These are phyloP conservation scores for Hartigia nigra DNA, from an alignment of 2,888 invertebrate species.

Conservation along the genomic window DNA sequence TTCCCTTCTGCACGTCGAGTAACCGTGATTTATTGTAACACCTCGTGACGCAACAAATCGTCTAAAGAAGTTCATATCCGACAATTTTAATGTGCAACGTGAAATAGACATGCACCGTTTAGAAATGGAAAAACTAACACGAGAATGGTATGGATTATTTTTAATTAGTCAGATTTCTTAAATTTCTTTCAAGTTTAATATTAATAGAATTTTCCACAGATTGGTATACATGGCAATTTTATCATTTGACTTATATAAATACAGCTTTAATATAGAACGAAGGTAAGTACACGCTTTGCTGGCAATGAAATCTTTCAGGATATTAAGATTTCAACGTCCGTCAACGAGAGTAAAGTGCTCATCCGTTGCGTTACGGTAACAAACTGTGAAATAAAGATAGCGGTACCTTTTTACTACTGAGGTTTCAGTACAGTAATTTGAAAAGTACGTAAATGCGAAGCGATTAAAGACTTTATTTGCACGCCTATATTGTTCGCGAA, in stretches of 20 bases:
- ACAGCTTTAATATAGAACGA: neutral
- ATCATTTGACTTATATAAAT: neutral
- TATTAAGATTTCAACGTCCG: neutral
- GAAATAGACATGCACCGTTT: neutral
- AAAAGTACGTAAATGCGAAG: neutral
- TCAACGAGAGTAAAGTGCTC: neutral
- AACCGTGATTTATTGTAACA: neutral
- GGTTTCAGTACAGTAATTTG: neutral
- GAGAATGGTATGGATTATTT: neutral
- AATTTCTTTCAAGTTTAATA: neutral
- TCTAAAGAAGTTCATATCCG: neutral
- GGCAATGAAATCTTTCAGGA: neutral
- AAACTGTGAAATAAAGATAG: neutral
- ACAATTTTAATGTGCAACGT: neutral
- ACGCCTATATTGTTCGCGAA: neutral
- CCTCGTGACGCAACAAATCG: neutral
- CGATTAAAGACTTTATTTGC: neutral
- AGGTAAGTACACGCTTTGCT: neutral
- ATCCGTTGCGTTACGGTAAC: neutral
- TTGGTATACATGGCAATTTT: neutral
- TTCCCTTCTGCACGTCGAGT: too few species aligned
- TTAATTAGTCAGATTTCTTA: neutral
- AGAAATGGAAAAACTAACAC: neutral
- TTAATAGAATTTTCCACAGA: neutral
- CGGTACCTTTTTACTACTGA: neutral